Conservation (phyloP, 2,797 vertebrate species). For the Bucorvus abyssinicus region DNA sequence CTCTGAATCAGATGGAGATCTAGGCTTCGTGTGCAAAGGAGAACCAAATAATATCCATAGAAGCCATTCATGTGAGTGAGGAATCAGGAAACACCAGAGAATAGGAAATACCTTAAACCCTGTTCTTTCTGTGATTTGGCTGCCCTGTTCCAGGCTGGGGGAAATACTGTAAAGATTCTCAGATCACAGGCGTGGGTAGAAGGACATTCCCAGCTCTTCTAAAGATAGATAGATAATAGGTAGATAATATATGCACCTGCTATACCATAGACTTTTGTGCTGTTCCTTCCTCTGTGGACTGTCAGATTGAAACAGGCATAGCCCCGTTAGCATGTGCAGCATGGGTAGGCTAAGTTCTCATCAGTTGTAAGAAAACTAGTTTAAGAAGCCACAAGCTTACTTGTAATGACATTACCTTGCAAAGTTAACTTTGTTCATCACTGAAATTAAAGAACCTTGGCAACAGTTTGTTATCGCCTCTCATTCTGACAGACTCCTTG, state of each 20-base stretch:
- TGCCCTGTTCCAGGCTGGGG: not conserved
- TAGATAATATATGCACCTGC: not conserved
- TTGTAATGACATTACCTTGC: fast-evolving
- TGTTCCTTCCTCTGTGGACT: not conserved
- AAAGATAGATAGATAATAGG: not conserved
- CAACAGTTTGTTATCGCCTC: not conserved
- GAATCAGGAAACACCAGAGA: not conserved
- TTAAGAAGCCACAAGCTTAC: not conserved
- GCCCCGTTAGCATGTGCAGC: not conserved
- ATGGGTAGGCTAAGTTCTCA: not conserved
- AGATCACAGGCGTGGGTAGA: not conserved
- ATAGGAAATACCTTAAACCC: not conserved
- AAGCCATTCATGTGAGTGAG: not conserved
- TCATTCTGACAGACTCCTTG: not conserved
- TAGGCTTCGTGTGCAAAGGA: not conserved
- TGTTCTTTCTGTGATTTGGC: not conserved
- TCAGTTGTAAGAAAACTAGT: not conserved
- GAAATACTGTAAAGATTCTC: not conserved
- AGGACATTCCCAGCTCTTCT: not conserved
- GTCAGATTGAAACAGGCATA: not conserved
- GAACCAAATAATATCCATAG: not conserved
- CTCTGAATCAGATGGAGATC: not conserved
- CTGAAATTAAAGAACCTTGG: not conserved
- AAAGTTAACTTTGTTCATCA: not conserved
- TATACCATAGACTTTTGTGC: not conserved